phyloP scores from a whole-genome alignment of 2,797 vertebrate genomes.

The Taeniopygia guttata region DNA sequence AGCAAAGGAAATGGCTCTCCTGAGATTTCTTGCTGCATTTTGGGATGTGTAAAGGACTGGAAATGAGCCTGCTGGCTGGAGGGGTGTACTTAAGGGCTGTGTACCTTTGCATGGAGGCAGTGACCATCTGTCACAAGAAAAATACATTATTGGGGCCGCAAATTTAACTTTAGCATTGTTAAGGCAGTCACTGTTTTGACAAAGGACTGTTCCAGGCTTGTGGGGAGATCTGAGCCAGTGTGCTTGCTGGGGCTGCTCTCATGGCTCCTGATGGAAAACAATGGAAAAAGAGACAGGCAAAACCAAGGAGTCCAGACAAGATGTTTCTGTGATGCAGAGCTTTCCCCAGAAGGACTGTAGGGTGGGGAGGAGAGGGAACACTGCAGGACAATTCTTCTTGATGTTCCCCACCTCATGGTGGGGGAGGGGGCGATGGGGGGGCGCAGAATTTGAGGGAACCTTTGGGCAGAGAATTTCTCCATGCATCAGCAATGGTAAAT shows the following conservation, averaged over 20 bases:
- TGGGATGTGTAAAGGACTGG: neutral
- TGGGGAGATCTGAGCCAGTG: neutral
- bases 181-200: neutral
- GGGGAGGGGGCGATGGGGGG: too few relatives aligned
- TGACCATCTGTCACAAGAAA: neutral
- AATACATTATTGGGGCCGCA: neutral
- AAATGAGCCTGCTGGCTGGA: neutral
- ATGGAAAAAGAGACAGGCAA: neutral
- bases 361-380: neutral
- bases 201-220: neutral
- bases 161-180: neutral
- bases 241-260: neutral
- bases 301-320: neutral
- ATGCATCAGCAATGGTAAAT: neutral
- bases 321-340: neutral
- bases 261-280: neutral
- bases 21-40: neutral
- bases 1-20: neutral
- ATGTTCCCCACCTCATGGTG: rapidly evolving
- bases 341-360: neutral
- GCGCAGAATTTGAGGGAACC: neutral
- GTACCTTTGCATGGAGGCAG: neutral
- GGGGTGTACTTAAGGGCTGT: neutral
- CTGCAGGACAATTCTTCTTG: neutral
- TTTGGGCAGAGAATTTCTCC: neutral